Evolutionary conservation across 2,888 invertebrate species (phyloP).

Genomic region (Eilema griseolum): DNA sequence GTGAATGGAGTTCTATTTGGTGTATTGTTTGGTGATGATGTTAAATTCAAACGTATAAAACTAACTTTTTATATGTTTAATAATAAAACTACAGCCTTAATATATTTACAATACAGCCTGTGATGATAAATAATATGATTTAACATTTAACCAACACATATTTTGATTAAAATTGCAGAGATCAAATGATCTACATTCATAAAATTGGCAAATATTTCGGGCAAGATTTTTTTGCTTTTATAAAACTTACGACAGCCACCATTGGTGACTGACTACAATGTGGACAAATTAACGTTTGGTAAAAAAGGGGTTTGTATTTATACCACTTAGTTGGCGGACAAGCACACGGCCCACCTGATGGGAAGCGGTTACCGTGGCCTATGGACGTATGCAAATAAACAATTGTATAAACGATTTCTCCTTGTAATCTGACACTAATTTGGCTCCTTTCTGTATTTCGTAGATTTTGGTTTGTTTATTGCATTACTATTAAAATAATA

Average conservation of each 20-base stretch:
- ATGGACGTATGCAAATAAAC: no score
- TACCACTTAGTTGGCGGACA: no score
- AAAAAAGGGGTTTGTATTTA: no score
- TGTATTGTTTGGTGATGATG: constrained; percentile 4
- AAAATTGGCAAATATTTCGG: neutral
- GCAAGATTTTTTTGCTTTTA: neutral
- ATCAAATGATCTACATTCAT: no score
- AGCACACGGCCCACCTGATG: no score
- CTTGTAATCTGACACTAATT: neutral
- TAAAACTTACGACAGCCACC: neutral
- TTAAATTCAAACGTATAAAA: neutral
- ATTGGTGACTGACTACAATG: no score
- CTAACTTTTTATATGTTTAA: constrained; percentile 2
- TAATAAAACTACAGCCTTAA: constrained; percentile 14
- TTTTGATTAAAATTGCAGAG: no score
- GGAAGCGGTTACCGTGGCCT: no score
- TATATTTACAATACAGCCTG: neutral
- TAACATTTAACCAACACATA: no score
- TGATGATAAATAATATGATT: no score
- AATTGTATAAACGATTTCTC: no score
- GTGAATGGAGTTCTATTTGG: constrained; percentile 12
- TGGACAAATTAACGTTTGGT: no score
- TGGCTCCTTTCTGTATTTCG: neutral
- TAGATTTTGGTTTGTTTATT: neutral
- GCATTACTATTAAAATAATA: neutral